Conservation (phyloP, 1,140 invertebrate genomes). For the Hycleus cichorii region DNA sequence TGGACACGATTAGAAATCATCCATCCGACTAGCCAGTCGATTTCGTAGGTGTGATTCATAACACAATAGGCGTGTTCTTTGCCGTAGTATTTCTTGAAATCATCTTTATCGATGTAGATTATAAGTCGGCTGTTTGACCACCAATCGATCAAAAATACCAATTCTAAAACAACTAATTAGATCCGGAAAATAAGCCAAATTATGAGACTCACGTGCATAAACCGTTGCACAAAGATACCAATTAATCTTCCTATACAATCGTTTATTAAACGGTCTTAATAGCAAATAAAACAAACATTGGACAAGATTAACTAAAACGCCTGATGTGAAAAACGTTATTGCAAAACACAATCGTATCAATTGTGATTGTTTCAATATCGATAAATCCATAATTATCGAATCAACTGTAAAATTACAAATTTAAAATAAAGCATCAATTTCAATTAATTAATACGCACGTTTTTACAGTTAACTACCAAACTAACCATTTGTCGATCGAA, state of each 20-base stretch:
- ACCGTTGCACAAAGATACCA: slow-evolving; percentile 85
- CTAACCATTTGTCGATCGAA: too few species aligned
- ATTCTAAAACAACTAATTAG: slow-evolving; percentile 53
- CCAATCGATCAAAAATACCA: slow-evolving; percentile 89
- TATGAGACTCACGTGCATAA: slow-evolving; percentile 76
- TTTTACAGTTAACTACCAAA: too few species aligned
- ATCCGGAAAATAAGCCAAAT: background rate
- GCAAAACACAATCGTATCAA: slow-evolving; percentile 72
- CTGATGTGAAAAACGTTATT: slow-evolving; percentile 84
- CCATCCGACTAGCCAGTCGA: slow-evolving; percentile 92
- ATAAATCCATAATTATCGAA: slow-evolving; percentile 10
- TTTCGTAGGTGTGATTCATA: slow-evolving; percentile 94
- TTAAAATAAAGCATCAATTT: too few species aligned
- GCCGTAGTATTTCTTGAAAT: slow-evolving; percentile 71
- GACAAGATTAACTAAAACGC: slow-evolving; percentile 75
- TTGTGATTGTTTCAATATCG: slow-evolving; percentile 51
- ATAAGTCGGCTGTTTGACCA: slow-evolving; percentile 72
- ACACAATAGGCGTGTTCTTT: slow-evolving; percentile 83
- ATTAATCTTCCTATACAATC: slow-evolving; percentile 80
- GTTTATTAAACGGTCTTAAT: slow-evolving; percentile 66
- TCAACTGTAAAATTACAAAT: too few species aligned
- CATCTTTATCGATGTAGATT: slow-evolving; percentile 71
- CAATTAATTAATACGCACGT: too few species aligned
- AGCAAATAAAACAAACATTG: slow-evolving; percentile 70
- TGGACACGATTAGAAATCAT: slow-evolving; percentile 69